Evolutionary conservation across 2,113 vertebrate genomes (phyloP).

Genomic region (Hoplias malabaricus): DNA sequence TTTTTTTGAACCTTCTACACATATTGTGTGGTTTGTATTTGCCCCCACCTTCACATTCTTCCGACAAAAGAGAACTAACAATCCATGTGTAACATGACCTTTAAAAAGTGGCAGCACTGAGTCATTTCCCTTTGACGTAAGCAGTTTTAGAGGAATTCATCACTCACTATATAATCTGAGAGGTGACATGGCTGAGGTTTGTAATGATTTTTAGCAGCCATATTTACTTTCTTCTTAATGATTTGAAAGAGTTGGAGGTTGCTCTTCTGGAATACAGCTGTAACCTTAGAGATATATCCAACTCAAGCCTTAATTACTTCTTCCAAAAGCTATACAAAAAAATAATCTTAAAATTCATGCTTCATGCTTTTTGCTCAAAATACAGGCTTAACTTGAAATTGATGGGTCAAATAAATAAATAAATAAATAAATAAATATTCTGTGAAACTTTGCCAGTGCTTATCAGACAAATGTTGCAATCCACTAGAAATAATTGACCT

Average conservation of each 20-base stretch:
- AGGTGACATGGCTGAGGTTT: neutral
- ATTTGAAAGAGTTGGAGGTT: neutral
- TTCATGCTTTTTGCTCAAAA: too few species aligned
- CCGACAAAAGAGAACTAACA: neutral
- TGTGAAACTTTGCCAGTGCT: too few species aligned
- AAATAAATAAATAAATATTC: too few species aligned
- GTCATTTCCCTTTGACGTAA: neutral
- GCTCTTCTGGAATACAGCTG: neutral
- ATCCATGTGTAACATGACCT: slow-evolving; percentile 7
- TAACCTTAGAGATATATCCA: neutral
- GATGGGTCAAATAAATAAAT: too few species aligned
- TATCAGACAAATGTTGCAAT: too few species aligned
- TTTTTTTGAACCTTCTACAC: neutral
- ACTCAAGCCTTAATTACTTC: neutral
- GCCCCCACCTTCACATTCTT: slow-evolving; percentile 27
- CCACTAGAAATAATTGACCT: too few species aligned
- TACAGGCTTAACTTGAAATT: too few species aligned
- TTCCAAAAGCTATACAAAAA: neutral
- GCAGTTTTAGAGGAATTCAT: neutral
- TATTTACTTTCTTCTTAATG: neutral
- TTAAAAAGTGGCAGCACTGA: slow-evolving; percentile 30
- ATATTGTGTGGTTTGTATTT: neutral
- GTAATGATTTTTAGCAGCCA: neutral
- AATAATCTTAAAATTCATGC: neutral
- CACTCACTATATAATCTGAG: neutral